phyloP scores from a whole-genome alignment of 2,113 vertebrate species.

The Cichladusa arquata region DNA sequence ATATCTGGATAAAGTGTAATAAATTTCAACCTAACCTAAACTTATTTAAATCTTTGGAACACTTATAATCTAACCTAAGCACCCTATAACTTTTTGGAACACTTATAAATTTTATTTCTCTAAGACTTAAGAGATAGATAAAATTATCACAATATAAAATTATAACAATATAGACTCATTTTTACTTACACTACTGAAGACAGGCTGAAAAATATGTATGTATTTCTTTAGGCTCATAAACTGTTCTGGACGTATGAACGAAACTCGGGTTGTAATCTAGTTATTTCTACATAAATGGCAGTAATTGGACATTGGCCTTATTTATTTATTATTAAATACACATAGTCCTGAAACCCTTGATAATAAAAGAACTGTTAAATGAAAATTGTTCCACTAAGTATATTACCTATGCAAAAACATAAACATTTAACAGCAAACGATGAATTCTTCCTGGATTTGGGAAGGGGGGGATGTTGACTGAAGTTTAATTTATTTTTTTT shows the following conservation, averaged over 20 bases:
- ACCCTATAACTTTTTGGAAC: background rate
- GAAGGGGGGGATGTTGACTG: background rate
- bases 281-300: background rate
- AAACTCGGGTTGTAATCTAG: background rate
- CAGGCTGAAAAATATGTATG: background rate
- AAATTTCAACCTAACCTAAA: background rate
- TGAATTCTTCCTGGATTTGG: background rate
- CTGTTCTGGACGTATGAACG: background rate
- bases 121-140: background rate
- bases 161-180: background rate
- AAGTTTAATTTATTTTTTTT: background rate
- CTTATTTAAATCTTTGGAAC: background rate
- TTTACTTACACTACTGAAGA: background rate
- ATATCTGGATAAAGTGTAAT: fast-evolving
- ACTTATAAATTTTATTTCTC: background rate
- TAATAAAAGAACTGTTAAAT: background rate
- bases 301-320: background rate
- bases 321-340: background rate
- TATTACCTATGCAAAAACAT: background rate
- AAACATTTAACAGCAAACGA: fast-evolving
- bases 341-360: background rate
- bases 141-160: background rate
- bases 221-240: background rate
- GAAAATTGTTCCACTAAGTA: background rate
- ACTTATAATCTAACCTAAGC: background rate